These are phyloP conservation scores for Eilema caniola DNA, from an alignment of 2,888 invertebrate genomes.

Conservation along the genomic window DNA sequence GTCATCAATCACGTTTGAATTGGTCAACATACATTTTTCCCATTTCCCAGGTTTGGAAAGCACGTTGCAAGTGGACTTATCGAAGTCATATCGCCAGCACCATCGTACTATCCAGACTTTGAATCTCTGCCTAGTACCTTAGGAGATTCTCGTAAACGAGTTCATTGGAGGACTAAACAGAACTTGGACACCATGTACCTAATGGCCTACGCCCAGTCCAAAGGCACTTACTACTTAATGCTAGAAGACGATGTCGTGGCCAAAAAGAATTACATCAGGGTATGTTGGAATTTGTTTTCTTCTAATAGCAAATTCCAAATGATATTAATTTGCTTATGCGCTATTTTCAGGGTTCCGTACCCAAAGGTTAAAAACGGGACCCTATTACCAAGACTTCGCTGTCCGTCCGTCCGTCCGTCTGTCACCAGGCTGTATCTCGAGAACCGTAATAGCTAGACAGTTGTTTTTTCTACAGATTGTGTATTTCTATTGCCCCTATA, in stretches of 20 bases:
- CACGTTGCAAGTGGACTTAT: constrained; percentile 93
- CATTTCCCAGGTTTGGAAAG: constrained; percentile 89
- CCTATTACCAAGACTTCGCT: too few relatives aligned
- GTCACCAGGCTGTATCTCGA: too few relatives aligned
- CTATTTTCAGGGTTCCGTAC: too few relatives aligned
- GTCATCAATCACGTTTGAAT: too few relatives aligned
- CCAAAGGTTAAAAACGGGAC: too few relatives aligned
- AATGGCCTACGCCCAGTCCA: constrained; percentile 96
- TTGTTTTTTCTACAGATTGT: too few relatives aligned
- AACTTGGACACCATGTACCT: constrained; percentile 97
- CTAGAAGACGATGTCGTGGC: constrained; percentile 98
- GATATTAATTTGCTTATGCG: too few relatives aligned
- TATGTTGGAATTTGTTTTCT: constrained; percentile 82
- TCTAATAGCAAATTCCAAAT: too few relatives aligned
- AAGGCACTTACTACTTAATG: constrained; percentile 96
- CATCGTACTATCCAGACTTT: constrained; percentile 95
- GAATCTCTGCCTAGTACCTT: constrained; percentile 91
- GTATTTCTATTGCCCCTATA: too few relatives aligned
- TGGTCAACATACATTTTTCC: background rate
- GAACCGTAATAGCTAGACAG: too few relatives aligned
- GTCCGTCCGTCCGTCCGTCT: too few relatives aligned
- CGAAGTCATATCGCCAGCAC: constrained; percentile 95
- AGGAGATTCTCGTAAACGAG: constrained; percentile 94
- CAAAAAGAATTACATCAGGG: constrained; percentile 93
- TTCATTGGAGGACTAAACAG: constrained; percentile 97